These are phyloP conservation scores for Ochlodes sylvanus DNA, from an alignment of 2,888 invertebrate species.

Conservation along the genomic window DNA sequence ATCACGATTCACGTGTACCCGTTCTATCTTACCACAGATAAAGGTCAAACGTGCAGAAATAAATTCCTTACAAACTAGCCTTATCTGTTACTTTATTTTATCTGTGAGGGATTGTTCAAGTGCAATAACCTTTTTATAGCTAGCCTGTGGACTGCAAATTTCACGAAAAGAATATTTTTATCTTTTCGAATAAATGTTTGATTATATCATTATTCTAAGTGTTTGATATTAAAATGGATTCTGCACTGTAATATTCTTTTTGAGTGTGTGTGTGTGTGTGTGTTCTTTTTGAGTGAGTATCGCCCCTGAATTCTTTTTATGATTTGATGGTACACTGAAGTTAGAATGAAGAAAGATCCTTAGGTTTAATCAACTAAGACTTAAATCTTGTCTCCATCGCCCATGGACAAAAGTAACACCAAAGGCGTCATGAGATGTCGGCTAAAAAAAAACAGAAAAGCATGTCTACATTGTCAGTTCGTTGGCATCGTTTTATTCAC, in stretches of 20 bases:
- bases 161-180: background rate
- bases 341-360: no score
- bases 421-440: no score
- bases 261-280: background rate
- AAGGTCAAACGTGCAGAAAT: background rate
- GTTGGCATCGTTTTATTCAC: background rate
- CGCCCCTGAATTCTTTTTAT: no score
- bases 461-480: background rate
- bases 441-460: no score
- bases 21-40: background rate
- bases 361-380: no score
- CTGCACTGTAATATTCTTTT: conserved; percentile 3
- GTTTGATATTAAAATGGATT: background rate
- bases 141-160: background rate
- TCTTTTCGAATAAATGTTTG: no score
- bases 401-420: no score
- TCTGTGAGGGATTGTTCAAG: conserved; percentile 13
- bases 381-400: no score
- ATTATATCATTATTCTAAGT: background rate
- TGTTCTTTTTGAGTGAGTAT: no score
- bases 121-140: conserved; percentile 17
- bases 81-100: conserved; percentile 7
- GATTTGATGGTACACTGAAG: no score
- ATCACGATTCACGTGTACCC: no score
- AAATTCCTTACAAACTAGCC: background rate